phyloP scores from a whole-genome alignment of 2,797 vertebrate species.

The Trachops cirrhosus region DNA sequence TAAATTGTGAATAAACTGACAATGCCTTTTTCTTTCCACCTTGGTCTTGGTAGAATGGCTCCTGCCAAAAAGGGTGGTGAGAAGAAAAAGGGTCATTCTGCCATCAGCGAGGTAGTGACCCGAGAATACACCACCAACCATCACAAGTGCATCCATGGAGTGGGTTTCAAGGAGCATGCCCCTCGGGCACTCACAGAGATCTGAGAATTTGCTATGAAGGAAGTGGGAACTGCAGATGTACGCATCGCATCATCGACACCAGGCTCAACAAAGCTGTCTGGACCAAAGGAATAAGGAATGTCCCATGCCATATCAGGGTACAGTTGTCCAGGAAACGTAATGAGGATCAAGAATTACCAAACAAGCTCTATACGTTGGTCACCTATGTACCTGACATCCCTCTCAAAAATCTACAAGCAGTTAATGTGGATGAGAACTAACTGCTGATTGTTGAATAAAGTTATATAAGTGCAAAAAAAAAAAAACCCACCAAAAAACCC shows the following conservation, averaged over 20 bases:
- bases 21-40: neutral
- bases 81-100: neutral
- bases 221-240: neutral
- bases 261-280: too few species aligned
- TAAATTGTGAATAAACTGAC: neutral
- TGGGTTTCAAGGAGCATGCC: neutral
- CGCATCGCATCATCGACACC: too few species aligned
- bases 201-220: neutral
- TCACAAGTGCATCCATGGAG: neutral
- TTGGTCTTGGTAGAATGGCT: neutral
- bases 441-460: neutral
- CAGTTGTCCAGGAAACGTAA: too few species aligned
- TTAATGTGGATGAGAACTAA: too few species aligned
- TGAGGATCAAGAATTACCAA: too few species aligned
- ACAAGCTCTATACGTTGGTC: too few species aligned
- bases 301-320: too few species aligned
- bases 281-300: too few species aligned
- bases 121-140: neutral
- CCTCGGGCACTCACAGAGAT: neutral
- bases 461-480: neutral
- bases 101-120: neutral
- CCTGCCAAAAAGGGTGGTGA: neutral
- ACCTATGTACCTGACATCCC: too few species aligned
- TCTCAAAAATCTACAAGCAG: too few species aligned
- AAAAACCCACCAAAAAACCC: too few species aligned